Percentiles rank a stretch among this genome's conserved stretches.
phyloP scores from a whole-genome alignment of 1,140 invertebrate species.

The Phthorimaea operculella region DNA sequence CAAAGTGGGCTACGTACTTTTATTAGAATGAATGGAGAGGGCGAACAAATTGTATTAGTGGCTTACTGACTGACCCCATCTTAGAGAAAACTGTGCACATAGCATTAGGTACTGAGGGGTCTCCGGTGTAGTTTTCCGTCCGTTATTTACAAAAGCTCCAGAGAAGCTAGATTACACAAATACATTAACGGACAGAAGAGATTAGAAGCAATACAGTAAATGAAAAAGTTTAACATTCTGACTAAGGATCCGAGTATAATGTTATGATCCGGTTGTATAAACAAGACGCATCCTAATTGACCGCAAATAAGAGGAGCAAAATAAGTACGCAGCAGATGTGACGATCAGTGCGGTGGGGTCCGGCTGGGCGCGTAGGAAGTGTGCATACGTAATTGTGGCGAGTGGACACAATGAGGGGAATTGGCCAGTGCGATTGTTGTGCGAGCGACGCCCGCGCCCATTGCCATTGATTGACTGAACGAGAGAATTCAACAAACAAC shows the following conservation, averaged over 20 bases:
- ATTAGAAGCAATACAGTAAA: too few species aligned
- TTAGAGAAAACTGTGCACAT: neutral
- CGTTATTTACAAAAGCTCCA: too few species aligned
- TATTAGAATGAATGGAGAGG: conserved; percentile 28
- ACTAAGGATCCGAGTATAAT: too few species aligned
- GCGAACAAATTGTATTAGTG: conserved; percentile 33
- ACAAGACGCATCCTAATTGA: conserved; percentile 29
- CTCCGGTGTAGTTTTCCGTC: too few species aligned
- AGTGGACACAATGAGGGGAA: conserved; percentile 64
- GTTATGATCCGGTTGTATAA: neutral
- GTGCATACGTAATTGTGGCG: conserved; percentile 53
- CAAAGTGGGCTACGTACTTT: conserved; percentile 13
- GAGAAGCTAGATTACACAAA: too few species aligned
- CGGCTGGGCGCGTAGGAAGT: conserved; percentile 41
- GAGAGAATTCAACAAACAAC: conserved; percentile 55
- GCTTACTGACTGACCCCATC: neutral
- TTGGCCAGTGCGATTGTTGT: conserved; percentile 63
- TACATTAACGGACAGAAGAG: too few species aligned
- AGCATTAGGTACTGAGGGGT: too few species aligned
- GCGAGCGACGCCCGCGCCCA: conserved; percentile 61
- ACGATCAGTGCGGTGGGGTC: conserved; percentile 32
- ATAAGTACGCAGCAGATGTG: conserved; percentile 40
- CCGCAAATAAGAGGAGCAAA: conserved; percentile 13
- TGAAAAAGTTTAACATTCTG: too few species aligned
- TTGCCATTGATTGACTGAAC: conserved; percentile 62